Percentiles rank a stretch among this genome's conserved stretches.
Conservation (phyloP, 2,797 vertebrate genomes). For the Carapus acus region DNA sequence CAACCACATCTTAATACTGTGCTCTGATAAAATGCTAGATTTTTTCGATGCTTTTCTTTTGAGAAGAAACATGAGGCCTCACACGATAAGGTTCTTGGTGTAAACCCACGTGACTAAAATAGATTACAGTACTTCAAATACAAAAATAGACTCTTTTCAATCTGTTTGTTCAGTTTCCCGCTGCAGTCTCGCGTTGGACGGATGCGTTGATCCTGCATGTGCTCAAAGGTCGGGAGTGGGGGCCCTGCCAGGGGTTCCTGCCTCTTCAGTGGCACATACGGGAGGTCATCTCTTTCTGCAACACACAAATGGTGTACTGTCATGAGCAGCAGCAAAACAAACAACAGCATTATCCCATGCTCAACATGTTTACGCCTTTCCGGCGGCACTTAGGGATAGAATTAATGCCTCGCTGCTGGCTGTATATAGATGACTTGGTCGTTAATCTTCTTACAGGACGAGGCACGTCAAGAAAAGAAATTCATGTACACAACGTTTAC, state of each 20-base stretch:
- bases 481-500: neutral
- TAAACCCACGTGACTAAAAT: conserved; percentile 70
- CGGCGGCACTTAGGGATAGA: neutral
- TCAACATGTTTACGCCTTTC: neutral
- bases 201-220: conserved; percentile 34
- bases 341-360: neutral
- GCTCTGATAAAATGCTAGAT: conserved; percentile 57
- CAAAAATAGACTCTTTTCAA: conserved; percentile 78
- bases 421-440: neutral
- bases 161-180: conserved; percentile 57
- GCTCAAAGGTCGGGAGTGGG: conserved; percentile 30
- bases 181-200: conserved; percentile 54
- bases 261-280: conserved; percentile 88
- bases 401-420: neutral
- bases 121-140: conserved; percentile 79
- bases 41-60: conserved; percentile 10
- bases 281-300: conserved; percentile 96
- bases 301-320: neutral
- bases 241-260: no score
- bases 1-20: conserved; percentile 68
- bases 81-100: conserved; percentile 50
- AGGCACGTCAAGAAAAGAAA: neutral
- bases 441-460: neutral
- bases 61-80: conserved; percentile 48
- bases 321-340: neutral